phyloP scores from a whole-genome alignment of 1,140 invertebrate species.

The Drosophila burlai region DNA sequence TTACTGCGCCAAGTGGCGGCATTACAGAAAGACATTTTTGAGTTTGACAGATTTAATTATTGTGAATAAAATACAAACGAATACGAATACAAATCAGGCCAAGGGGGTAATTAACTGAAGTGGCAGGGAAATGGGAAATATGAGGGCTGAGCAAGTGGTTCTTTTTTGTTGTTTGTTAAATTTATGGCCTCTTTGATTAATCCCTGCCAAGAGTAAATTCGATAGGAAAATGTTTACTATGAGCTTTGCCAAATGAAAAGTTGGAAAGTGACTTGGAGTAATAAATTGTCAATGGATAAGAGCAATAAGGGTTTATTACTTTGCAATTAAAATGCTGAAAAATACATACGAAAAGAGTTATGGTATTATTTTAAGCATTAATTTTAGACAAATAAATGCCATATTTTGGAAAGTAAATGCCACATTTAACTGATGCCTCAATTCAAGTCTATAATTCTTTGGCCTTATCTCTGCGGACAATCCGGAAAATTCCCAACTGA shows the following conservation, averaged over 20 bases:
- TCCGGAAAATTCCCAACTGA: constrained; percentile 51
- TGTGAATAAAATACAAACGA: constrained; percentile 64
- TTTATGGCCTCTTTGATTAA: constrained; percentile 33
- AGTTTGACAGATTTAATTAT: constrained; percentile 78
- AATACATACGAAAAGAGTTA: neutral
- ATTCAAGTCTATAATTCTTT: constrained; percentile 3
- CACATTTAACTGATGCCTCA: neutral
- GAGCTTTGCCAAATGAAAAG: constrained; percentile 30
- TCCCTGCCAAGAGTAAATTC: constrained; percentile 37
- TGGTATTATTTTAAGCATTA: neutral
- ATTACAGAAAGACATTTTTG: constrained; percentile 52
- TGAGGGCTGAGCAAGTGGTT: constrained; percentile 12
- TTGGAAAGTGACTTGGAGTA: neutral
- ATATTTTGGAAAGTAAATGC: constrained; percentile 5
- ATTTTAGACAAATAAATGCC: constrained; percentile 7
- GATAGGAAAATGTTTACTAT: neutral
- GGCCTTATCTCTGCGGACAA: constrained; percentile 21
- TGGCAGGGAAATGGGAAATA: constrained; percentile 16
- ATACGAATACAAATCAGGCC: constrained; percentile 16
- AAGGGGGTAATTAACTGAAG: constrained; percentile 57
- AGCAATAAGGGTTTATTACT: too few species aligned
- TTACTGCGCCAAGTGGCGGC: constrained; percentile 36
- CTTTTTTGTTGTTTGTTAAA: neutral
- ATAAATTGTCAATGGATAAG: constrained; percentile 18
- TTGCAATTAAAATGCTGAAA: neutral